Conservation (phyloP, 30 jellyfish, hydroid and myxozoan genomes). For the Mastigias papua region DNA sequence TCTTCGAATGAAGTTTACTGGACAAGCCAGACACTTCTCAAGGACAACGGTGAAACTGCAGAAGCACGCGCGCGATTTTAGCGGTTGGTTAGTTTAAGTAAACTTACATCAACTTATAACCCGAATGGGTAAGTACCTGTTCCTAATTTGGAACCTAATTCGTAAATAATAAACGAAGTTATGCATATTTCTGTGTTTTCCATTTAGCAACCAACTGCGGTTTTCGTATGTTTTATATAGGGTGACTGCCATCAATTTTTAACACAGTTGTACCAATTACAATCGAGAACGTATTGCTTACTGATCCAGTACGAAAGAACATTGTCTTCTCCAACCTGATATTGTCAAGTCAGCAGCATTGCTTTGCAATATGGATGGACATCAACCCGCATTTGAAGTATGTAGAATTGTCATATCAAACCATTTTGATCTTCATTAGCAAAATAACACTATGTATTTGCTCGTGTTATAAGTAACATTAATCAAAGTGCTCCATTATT, state of each 20-base stretch:
- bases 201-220: slow-evolving; percentile 43
- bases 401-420: too few species aligned
- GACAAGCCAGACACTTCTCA: too few species aligned
- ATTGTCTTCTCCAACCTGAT: background rate
- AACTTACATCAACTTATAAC: background rate
- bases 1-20: too few species aligned
- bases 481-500: too few species aligned
- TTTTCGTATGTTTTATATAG: background rate
- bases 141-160: background rate
- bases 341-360: background rate
- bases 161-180: background rate
- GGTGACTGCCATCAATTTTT: slow-evolving; percentile 27
- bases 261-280: background rate
- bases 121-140: background rate
- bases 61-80: too few species aligned
- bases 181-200: background rate
- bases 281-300: background rate
- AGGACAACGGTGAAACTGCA: too few species aligned
- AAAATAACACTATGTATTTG: too few species aligned
- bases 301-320: background rate
- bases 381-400: slow-evolving; percentile 15
- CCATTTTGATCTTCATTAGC: too few species aligned
- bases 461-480: too few species aligned
- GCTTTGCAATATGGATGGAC: background rate
- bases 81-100: too few species aligned